Conservation (phyloP, 2,888 invertebrate species). For the Baronia brevicornis region DNA sequence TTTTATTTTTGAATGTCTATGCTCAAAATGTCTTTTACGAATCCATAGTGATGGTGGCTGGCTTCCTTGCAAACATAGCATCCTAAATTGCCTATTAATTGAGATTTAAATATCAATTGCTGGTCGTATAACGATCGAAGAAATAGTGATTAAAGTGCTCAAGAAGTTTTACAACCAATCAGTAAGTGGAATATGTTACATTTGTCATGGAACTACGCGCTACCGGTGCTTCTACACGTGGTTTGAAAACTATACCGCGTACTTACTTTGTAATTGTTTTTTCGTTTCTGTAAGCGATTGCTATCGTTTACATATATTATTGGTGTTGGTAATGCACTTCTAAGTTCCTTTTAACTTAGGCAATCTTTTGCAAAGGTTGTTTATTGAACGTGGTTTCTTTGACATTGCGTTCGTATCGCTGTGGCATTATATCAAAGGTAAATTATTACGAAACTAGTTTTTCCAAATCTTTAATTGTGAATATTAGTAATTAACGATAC, state of each 20-base stretch:
- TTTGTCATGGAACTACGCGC: constrained; percentile 53
- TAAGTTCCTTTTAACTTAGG: constrained; percentile 33
- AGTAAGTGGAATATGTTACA: constrained; percentile 65
- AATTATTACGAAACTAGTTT: constrained; percentile 32
- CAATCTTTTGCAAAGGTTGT: constrained; percentile 49
- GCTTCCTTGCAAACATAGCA: constrained; percentile 72
- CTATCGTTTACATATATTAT: too few species aligned
- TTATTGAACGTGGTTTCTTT: constrained; percentile 67
- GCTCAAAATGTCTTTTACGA: constrained; percentile 72
- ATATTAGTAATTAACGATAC: too few species aligned
- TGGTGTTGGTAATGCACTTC: too few species aligned
- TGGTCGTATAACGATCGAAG: constrained; percentile 51
- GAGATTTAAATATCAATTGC: constrained; percentile 50
- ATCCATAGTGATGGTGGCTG: constrained; percentile 75
- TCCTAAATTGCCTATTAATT: constrained; percentile 64
- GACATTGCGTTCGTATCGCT: constrained; percentile 52
- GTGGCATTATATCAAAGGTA: constrained; percentile 52
- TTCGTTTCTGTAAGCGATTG: constrained; percentile 35
- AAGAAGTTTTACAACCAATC: constrained; percentile 65
- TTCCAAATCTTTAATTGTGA: constrained; percentile 21
- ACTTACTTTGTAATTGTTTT: constrained; percentile 44
- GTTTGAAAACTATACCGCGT: constrained; percentile 55
- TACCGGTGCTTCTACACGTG: constrained; percentile 71
- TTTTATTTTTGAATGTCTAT: constrained; percentile 59
- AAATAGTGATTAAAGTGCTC: constrained; percentile 68